phyloP scores from a whole-genome alignment of 2,113 vertebrate species.

The Takifugu flavidus region DNA sequence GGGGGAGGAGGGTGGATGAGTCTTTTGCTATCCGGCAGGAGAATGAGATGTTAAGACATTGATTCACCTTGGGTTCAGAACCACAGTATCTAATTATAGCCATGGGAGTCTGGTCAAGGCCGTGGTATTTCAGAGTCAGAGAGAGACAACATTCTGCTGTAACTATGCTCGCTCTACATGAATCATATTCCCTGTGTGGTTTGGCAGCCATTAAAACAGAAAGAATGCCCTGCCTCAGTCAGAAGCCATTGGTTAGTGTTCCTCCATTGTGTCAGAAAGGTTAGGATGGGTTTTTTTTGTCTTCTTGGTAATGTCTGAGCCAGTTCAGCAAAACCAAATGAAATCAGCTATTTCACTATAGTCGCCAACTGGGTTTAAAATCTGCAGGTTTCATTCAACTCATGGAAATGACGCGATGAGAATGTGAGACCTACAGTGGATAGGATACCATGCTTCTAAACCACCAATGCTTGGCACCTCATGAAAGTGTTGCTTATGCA shows the following conservation, averaged over 20 bases:
- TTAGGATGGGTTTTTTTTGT: conserved; percentile 37
- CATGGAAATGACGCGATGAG: conserved; percentile 37
- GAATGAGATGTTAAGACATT: conserved; percentile 66
- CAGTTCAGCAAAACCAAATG: conserved; percentile 15
- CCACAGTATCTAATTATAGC: conserved; percentile 70
- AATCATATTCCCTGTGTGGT: conserved; percentile 68
- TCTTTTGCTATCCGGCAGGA: conserved; percentile 55
- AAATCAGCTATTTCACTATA: conserved; percentile 32
- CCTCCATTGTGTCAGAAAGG: conserved; percentile 55
- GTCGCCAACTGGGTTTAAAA: conserved; percentile 8
- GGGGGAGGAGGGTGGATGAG: neutral
- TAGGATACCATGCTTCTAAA: conserved; percentile 40
- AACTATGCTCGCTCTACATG: conserved; percentile 69
- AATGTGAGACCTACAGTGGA: conserved; percentile 27
- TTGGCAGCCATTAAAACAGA: conserved; percentile 71
- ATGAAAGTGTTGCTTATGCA: conserved; percentile 72
- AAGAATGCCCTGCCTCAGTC: conserved; percentile 68
- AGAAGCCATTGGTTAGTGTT: conserved; percentile 56
- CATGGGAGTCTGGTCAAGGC: conserved; percentile 70
- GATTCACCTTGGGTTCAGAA: conserved; percentile 72
- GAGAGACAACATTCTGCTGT: conserved; percentile 63
- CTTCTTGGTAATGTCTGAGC: conserved; percentile 12
- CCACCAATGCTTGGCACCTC: conserved; percentile 54
- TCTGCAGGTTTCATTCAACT: conserved; percentile 14
- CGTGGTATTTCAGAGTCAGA: conserved; percentile 59